Percentiles rank a stretch among this genome's conserved stretches.
phyloP scores from a whole-genome alignment of 2,797 vertebrate genomes.

The Sorex maritimensis region DNA sequence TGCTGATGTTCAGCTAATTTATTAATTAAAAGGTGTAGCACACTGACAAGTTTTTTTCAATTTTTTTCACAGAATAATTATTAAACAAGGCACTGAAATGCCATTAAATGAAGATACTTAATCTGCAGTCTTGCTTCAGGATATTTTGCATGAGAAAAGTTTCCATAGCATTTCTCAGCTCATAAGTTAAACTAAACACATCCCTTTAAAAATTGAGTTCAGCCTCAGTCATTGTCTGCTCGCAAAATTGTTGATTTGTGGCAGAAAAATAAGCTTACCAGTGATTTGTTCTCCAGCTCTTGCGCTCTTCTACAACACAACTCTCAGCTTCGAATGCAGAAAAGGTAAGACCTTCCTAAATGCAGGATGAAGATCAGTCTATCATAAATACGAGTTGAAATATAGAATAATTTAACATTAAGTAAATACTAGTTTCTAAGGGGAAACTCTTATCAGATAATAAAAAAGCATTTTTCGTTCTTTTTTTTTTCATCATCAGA shows the following conservation, averaged over 20 bases:
- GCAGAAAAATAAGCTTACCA: constrained; percentile 32
- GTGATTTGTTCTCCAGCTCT: neutral
- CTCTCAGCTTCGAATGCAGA: neutral
- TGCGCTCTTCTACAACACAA: neutral
- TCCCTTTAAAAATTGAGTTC: constrained; percentile 53
- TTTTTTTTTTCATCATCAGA: neutral
- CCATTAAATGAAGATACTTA: neutral
- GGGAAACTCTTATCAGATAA: neutral
- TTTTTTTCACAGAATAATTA: constrained; percentile 33
- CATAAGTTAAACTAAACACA: constrained; percentile 66
- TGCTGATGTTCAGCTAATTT: neutral
- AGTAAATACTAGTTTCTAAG: neutral
- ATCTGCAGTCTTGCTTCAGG: constrained; percentile 50
- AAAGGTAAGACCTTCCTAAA: constrained; percentile 20
- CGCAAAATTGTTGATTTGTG: constrained; percentile 31
- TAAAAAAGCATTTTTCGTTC: neutral
- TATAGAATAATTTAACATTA: neutral
- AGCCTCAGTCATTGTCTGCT: constrained; percentile 1
- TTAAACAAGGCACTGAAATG: neutral
- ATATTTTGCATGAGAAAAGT: constrained; percentile 52
- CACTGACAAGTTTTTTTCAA: neutral
- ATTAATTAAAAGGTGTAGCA: constrained; percentile 10
- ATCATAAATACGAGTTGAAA: constrained; percentile 14
- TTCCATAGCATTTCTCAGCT: constrained; percentile 54
- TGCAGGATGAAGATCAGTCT: neutral